A percentile compares a stretch with the other conserved stretches of the same genome.
Evolutionary conservation across 2,797 vertebrate genomes (phyloP).

Genomic region (Acrossocheilus fasciatus): DNA sequence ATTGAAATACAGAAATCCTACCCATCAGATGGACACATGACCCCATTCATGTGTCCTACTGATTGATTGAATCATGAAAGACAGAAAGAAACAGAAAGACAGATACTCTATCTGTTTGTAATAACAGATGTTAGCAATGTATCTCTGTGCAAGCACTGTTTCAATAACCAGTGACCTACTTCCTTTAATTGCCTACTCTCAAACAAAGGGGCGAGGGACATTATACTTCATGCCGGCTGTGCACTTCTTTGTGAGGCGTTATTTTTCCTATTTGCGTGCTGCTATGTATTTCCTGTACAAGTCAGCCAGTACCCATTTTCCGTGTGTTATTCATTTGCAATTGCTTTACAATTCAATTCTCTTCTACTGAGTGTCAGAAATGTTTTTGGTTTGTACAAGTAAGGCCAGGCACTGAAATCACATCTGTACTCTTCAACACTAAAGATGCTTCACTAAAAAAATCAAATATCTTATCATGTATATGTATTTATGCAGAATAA

Average conservation of each 20-base stretch:
- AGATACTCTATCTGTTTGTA: constrained; percentile 72
- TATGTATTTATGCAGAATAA: too few relatives aligned
- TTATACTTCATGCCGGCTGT: constrained; percentile 20
- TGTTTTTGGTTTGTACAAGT: not conserved
- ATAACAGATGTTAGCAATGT: constrained; percentile 66
- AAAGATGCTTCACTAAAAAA: too few relatives aligned
- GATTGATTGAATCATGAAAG: constrained; percentile 2
- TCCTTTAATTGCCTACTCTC: constrained; percentile 75
- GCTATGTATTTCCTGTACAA: constrained; percentile 18
- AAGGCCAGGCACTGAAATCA: not conserved
- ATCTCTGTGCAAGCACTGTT: constrained; percentile 69
- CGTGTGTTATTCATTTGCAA: constrained; percentile 16
- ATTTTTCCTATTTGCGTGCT: not conserved
- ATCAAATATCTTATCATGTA: too few relatives aligned
- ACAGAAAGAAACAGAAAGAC: constrained; percentile 46
- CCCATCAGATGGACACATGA: constrained; percentile 18
- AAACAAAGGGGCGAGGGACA: constrained; percentile 26
- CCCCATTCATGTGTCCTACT: not conserved
- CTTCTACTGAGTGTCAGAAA: not conserved
- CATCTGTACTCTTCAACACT: not conserved
- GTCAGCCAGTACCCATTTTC: not conserved
- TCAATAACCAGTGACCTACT: constrained; percentile 75
- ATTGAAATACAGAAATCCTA: not conserved
- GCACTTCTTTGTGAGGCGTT: not conserved
- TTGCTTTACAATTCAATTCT: constrained; percentile 16